These are phyloP conservation scores for Hiodon alosoides DNA, from an alignment of 2,113 vertebrate genomes.

Conservation along the genomic window DNA sequence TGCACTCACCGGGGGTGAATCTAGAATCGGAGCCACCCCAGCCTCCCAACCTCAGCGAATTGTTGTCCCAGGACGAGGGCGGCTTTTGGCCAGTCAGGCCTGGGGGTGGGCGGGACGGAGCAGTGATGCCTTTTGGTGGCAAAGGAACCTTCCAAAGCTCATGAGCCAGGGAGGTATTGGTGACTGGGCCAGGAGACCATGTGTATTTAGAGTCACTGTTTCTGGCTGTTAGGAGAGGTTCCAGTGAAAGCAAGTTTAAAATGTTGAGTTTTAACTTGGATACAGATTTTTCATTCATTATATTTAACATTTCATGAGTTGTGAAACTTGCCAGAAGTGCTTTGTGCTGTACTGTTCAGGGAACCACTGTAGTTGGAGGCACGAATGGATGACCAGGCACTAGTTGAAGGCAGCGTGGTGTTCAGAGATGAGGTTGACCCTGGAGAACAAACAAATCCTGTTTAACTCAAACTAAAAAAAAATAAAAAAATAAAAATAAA, in stretches of 20 bases:
- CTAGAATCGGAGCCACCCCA: conserved; percentile 89
- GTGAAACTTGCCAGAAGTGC: conserved; percentile 85
- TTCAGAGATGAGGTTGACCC: conserved; percentile 99
- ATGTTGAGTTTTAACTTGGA: too few relatives aligned
- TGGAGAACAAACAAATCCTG: conserved; percentile 34
- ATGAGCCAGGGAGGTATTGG: conserved; percentile 97
- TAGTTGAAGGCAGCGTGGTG: conserved; percentile 99
- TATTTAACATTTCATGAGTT: too few relatives aligned
- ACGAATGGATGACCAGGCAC: conserved; percentile 99
- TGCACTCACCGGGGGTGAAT: conserved; percentile 85
- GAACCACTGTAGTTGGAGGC: conserved; percentile 99
- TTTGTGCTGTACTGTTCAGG: conserved; percentile 99
- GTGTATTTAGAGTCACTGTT: conserved; percentile 88
- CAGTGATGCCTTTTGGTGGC: conserved; percentile 88
- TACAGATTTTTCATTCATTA: too few relatives aligned
- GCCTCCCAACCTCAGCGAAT: conserved; percentile 78
- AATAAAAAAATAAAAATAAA: neutral
- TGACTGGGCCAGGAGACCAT: conserved; percentile 93
- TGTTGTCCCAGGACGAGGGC: conserved; percentile 82
- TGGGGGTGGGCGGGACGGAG: conserved; percentile 93
- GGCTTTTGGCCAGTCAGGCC: conserved; percentile 95
- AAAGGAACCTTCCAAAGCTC: conserved; percentile 99
- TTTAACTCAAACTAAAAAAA: neutral
- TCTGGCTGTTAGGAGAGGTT: conserved; percentile 73
- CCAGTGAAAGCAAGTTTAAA: neutral